These are phyloP conservation scores for Trachythela sp. DNA, from an alignment of 64 coral and sea anemone species.

Conservation along the genomic window DNA sequence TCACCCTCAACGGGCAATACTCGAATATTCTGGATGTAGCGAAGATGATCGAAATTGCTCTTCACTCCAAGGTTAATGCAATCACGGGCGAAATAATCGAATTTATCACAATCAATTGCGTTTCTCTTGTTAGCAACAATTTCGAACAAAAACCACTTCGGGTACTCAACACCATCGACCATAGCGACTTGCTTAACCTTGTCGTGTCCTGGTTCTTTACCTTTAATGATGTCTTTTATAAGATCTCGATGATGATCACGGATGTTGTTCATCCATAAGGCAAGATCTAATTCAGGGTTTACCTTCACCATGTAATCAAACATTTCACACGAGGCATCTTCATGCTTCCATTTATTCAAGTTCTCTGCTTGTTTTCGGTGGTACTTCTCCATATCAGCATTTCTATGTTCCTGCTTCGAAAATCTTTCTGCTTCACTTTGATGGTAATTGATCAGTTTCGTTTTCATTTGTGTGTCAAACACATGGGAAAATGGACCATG, in stretches of 20 bases:
- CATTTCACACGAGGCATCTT: no score
- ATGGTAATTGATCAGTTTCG: background rate
- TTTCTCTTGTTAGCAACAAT: conserved; percentile 99
- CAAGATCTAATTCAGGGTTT: conserved; percentile 55
- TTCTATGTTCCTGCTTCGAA: background rate
- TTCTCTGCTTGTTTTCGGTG: background rate
- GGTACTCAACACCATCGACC: background rate
- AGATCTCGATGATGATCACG: no score
- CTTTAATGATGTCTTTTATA: no score
- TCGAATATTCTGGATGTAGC: conserved; percentile 78
- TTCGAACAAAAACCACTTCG: conserved; percentile 40
- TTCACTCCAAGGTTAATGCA: no score
- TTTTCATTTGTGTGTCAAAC: background rate
- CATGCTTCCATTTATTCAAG: background rate
- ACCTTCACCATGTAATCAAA: conserved; percentile 62
- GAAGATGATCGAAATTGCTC: no score
- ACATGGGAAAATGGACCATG: no score
- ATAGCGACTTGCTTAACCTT: background rate
- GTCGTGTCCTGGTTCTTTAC: background rate
- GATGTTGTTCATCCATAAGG: no score
- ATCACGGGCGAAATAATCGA: no score
- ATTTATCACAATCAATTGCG: conserved; percentile 84
- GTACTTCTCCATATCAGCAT: background rate
- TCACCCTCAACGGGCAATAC: conserved; percentile 67
- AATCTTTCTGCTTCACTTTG: background rate